Evolutionary conservation across 2,113 vertebrate genomes (phyloP).

Genomic region (Poicephalus gulielmi): DNA sequence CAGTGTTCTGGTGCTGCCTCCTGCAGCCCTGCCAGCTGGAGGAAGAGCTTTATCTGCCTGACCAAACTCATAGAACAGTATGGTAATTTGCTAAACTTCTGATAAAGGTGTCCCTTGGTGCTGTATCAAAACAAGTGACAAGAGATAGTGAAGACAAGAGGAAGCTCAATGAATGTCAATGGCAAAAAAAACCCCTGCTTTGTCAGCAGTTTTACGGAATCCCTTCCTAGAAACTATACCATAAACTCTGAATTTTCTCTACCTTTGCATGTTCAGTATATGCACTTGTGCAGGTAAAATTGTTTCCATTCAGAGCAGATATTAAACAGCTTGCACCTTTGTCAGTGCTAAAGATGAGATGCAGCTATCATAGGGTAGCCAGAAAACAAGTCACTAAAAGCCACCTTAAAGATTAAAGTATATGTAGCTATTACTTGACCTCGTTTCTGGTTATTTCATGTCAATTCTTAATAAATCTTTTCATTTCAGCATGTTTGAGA

Average conservation of each 20-base stretch:
- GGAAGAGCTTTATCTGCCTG: slow-evolving; percentile 1
- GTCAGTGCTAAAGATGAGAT: not conserved
- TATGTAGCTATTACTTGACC: not conserved
- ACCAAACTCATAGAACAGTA: not conserved
- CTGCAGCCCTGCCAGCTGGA: not conserved
- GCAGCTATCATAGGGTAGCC: fast-evolving
- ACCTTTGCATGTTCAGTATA: not conserved
- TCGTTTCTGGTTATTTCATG: not conserved
- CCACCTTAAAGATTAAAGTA: not conserved
- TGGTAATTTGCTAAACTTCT: not conserved
- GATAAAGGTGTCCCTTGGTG: not conserved
- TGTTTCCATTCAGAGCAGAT: not conserved
- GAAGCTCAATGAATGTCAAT: not conserved
- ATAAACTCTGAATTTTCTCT: not conserved
- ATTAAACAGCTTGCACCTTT: not conserved
- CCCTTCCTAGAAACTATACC: not conserved
- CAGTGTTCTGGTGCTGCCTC: not conserved
- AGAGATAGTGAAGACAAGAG: not conserved
- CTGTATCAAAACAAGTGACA: not conserved
- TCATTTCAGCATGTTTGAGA: not conserved
- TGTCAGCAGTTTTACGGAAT: not conserved
- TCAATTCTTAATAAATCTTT: not conserved
- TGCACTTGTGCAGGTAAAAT: not conserved
- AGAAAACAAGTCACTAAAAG: not conserved
- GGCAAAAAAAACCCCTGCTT: not conserved